Evolutionary conservation across 2,888 invertebrate species (phyloP).

Genomic region (Clistopyga incitator): DNA sequence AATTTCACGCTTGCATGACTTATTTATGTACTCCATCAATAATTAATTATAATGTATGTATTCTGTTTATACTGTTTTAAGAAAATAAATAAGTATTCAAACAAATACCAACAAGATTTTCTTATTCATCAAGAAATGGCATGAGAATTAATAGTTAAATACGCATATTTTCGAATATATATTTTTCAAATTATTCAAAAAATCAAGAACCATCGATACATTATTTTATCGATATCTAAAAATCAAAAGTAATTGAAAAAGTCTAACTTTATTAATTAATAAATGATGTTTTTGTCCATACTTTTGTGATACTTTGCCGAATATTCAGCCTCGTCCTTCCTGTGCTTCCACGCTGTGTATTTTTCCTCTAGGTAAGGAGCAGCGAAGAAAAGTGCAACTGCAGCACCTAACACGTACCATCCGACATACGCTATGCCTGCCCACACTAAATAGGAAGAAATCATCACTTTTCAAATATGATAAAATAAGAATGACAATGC

Average conservation of each 20-base stretch:
- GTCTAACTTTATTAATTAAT: conserved; percentile 26
- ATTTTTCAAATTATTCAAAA: too few species aligned
- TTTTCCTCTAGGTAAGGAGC: conserved; percentile 80
- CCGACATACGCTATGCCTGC: conserved; percentile 77
- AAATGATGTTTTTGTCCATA: conserved; percentile 70
- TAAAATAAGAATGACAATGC: conserved; percentile 14
- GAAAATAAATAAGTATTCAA: too few species aligned
- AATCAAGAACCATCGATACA: too few species aligned
- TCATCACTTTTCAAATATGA: neutral
- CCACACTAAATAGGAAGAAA: conserved; percentile 72
- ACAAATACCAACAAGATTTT: too few species aligned
- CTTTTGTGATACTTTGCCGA: conserved; percentile 85
- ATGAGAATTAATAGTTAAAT: too few species aligned
- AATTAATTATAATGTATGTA: too few species aligned
- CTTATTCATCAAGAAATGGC: too few species aligned
- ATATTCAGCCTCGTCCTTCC: conserved; percentile 82
- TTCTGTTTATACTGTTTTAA: too few species aligned
- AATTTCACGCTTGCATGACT: too few species aligned
- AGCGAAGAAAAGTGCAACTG: conserved; percentile 77
- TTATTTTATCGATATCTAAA: neutral
- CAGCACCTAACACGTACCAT: conserved; percentile 82
- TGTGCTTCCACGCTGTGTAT: conserved; percentile 79
- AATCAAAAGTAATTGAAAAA: neutral
- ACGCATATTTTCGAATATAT: too few species aligned
- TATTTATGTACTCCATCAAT: too few species aligned